Conservation (phyloP, 2,113 vertebrate species). For the Benitochromis conjunctus region DNA sequence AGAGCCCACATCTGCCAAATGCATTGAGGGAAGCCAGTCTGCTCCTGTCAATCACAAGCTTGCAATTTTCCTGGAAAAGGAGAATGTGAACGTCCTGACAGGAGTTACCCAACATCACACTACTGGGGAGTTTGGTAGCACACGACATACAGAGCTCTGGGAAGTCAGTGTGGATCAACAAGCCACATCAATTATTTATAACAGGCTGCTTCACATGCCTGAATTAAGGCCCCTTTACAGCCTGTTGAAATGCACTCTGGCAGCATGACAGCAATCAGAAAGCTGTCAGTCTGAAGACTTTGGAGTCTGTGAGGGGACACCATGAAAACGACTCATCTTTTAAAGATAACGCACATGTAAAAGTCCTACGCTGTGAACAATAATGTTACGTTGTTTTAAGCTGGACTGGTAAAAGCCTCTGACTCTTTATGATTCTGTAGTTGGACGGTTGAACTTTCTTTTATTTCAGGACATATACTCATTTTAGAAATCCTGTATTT, state of each 20-base stretch:
- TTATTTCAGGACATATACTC: neutral
- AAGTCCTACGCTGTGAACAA: neutral
- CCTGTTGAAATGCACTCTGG: neutral
- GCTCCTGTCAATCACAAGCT: constrained; percentile 79
- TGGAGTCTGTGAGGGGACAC: neutral
- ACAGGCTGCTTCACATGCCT: constrained; percentile 32
- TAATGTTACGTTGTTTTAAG: neutral
- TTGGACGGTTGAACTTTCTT: neutral
- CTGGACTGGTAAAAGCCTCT: neutral
- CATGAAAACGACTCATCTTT: neutral
- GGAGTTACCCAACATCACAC: constrained; percentile 35
- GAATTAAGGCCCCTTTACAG: constrained; percentile 27
- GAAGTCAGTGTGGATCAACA: constrained; percentile 10
- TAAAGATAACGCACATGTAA: neutral
- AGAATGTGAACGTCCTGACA: constrained; percentile 62
- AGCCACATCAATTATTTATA: constrained; percentile 17
- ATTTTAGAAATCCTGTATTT: neutral
- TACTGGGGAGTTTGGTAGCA: neutral
- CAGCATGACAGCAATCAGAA: neutral
- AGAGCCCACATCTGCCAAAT: constrained; percentile 65
- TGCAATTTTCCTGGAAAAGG: constrained; percentile 73
- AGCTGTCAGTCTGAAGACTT: neutral
- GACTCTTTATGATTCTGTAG: neutral
- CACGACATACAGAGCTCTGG: neutral
- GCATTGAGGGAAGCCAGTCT: constrained; percentile 57